Evolutionary conservation across 2,797 vertebrate species (phyloP).

Genomic region (Cossypha dichroa): DNA sequence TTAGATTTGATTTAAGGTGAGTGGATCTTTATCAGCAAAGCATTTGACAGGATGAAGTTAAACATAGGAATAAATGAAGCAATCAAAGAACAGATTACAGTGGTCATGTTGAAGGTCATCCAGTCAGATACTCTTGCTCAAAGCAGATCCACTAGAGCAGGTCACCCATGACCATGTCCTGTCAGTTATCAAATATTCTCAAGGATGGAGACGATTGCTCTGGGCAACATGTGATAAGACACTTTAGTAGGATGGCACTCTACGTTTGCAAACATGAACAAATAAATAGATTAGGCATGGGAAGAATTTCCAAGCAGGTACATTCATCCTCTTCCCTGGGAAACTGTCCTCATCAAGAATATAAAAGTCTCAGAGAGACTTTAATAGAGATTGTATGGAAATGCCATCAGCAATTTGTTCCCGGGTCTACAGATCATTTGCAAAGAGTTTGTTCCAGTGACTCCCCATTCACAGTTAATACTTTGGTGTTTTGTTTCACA

Average conservation of each 20-base stretch:
- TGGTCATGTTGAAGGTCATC: not conserved
- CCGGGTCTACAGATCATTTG: not conserved
- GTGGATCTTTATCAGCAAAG: not conserved
- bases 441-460: not conserved
- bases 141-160: not conserved
- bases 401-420: not conserved
- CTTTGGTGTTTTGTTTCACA: not conserved
- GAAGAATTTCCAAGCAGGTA: not conserved
- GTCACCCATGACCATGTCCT: not conserved
- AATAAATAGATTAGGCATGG: not conserved
- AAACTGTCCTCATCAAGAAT: not conserved
- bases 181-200: not conserved
- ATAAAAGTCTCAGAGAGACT: not conserved
- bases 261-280: not conserved
- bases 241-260: not conserved
- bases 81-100: not conserved
- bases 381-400: not conserved
- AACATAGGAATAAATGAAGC: not conserved
- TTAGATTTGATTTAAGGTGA: not conserved
- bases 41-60: not conserved
- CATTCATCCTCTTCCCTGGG: not conserved
- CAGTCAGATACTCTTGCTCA: not conserved
- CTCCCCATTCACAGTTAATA: not conserved
- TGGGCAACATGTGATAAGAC: not conserved
- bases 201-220: not conserved